These are phyloP conservation scores for Apodemia zela DNA, from an alignment of 2,888 invertebrate species.

Conservation along the genomic window DNA sequence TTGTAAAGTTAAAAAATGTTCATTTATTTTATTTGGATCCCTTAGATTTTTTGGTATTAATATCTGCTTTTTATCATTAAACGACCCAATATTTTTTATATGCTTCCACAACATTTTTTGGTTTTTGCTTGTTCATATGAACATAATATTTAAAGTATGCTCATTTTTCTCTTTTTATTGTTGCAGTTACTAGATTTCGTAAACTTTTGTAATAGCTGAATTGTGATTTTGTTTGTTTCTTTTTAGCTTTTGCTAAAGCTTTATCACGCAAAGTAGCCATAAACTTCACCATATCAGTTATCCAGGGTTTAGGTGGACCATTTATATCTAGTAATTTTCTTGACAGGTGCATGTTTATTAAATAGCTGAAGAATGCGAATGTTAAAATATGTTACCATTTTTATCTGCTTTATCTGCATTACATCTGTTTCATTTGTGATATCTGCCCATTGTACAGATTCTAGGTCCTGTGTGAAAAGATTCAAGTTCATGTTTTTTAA, in stretches of 20 bases:
- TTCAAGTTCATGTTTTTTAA: constrained; percentile 6
- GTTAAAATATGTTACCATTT: not conserved
- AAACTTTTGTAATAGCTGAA: constrained; percentile 2
- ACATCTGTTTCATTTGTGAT: constrained; percentile 6
- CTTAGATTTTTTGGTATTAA: constrained; percentile 7
- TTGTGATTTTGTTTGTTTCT: not conserved
- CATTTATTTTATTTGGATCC: constrained; percentile 25
- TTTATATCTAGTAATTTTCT: constrained; percentile 12
- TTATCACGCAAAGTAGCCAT: constrained; percentile 22
- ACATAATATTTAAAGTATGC: not conserved
- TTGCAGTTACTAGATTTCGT: constrained; percentile 13
- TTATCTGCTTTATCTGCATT: constrained; percentile 3
- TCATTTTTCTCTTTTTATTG: constrained; percentile 8
- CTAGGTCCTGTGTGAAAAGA: constrained; percentile 11
- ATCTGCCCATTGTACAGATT: constrained; percentile 5
- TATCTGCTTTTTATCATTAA: not conserved
- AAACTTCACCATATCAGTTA: constrained; percentile 22
- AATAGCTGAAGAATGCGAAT: not conserved
- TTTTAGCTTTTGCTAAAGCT: constrained; percentile 16
- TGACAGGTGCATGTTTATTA: constrained; percentile 21
- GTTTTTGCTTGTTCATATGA: constrained; percentile 6
- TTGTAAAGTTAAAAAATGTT: constrained; percentile 22
- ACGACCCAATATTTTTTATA: not conserved
- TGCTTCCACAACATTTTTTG: not conserved
- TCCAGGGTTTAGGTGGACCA: constrained; percentile 22